Evolutionary conservation across 2,888 invertebrate species (phyloP), one percentile per base, ranked within the genome.

Genomic region (Andricus quercusramuli): DNA sequence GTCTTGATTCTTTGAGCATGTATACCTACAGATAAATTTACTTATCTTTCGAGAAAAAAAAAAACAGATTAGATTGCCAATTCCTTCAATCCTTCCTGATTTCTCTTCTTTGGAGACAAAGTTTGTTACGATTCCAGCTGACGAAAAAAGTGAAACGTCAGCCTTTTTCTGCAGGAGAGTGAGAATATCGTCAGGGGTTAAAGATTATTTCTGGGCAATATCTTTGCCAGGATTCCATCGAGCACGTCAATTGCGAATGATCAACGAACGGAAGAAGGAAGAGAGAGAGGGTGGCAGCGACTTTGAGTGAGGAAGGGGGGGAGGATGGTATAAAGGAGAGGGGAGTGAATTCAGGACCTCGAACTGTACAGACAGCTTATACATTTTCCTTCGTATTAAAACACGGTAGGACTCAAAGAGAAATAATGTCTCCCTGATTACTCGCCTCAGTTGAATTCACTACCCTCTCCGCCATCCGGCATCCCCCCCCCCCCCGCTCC

Each of bases 391-490:
- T 87, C 85, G 89, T 89, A 91, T 92, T 92, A 91, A 92, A 92
- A 92, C 89, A 88, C 88, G 89, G 85, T 83, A 85, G 87, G 87
- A 86, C 90, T 91, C 91, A 92, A 92, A 92, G 92, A 90, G 91
- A 92, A 92, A 92, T 92, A 92, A 92, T 92, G 92, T 92, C 92
- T 90, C 91, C 88, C 92, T 92, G 92, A 92, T 92, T 92, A 92
- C 92, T 92, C 91, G 91, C 89, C 90, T 91, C 90, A 89, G 89
- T 91, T 90, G 89, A 91, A 89, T 89, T 90, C 88, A 85, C 90
- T 88, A 86, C 88, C 87, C 79, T 80, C 79, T 83, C 65, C 32
- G 59, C 82, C 65, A 68, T 64, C 77, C 83, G 77, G 81, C 80
- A 80, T 81, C 80, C 68, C 79, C 80, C 68, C 80, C 68, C 80